A percentile compares a stretch with the other conserved stretches of the same genome.
Conservation (phyloP, 2,113 vertebrate species). For the Neolamprologus sp. region DNA sequence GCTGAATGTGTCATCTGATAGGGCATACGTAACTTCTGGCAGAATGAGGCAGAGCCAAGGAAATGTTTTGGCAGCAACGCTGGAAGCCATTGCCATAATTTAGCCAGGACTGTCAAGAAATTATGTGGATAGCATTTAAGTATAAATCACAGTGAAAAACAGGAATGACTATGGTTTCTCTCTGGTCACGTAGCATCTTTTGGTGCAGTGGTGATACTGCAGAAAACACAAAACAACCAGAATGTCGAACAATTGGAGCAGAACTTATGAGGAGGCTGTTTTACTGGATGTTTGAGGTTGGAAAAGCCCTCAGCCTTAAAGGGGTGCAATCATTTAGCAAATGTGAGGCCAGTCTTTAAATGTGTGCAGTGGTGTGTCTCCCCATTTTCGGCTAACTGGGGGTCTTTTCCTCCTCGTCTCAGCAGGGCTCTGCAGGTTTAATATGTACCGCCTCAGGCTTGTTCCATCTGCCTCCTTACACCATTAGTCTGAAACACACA, state of each 20-base stretch:
- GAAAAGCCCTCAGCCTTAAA: slow-evolving; percentile 33
- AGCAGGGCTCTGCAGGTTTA: slow-evolving; percentile 55
- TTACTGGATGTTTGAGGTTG: slow-evolving; percentile 21
- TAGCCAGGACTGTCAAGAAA: background rate
- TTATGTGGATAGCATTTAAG: background rate
- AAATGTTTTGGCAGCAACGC: slow-evolving; percentile 10
- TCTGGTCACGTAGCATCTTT: background rate
- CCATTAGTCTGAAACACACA: background rate
- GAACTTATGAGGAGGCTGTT: background rate
- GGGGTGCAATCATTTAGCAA: slow-evolving; percentile 6
- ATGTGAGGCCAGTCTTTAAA: slow-evolving; percentile 18
- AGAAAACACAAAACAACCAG: background rate
- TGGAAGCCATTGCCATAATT: background rate
- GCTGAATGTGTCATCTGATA: slow-evolving; percentile 31
- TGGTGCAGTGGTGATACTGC: background rate
- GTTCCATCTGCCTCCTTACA: slow-evolving; percentile 42
- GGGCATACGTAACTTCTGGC: slow-evolving; percentile 5
- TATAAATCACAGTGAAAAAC: background rate
- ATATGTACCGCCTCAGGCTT: slow-evolving; percentile 36
- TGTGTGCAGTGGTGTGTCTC: slow-evolving; percentile 20
- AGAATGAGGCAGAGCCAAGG: background rate
- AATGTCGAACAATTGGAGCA: background rate
- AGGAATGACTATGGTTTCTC: background rate
- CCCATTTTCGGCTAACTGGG: slow-evolving; percentile 8
- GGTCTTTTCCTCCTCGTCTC: slow-evolving; percentile 28